A percentile compares a stretch with the other conserved stretches of the same genome.
phyloP scores from a whole-genome alignment of 2,797 vertebrate genomes.

The Chelon labrosus region DNA sequence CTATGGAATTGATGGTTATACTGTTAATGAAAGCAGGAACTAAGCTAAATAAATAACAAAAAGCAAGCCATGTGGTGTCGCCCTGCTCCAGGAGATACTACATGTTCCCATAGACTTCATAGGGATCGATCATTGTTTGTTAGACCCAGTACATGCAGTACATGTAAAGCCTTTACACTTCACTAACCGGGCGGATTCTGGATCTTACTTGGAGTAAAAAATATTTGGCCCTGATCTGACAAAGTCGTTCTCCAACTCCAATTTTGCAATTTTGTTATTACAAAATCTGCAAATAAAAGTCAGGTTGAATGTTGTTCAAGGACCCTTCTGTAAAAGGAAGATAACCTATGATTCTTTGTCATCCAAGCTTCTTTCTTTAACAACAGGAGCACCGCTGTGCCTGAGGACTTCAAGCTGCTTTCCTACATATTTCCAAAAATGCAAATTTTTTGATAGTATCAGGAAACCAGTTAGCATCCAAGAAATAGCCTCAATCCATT shows the following conservation, averaged over 20 bases:
- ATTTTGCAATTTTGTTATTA: background rate
- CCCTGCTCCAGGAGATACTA: too few species aligned
- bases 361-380: conserved; percentile 2
- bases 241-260: background rate
- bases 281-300: background rate
- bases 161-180: background rate
- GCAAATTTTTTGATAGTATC: conserved; percentile 33
- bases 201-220: background rate
- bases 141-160: too few species aligned
- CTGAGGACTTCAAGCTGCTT: conserved; percentile 1
- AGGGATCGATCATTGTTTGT: too few species aligned
- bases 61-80: too few species aligned
- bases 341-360: conserved; percentile 3
- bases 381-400: background rate
- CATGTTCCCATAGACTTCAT: too few species aligned
- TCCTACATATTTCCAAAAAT: conserved; percentile 14
- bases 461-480: conserved; percentile 33
- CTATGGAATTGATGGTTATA: background rate
- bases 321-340: background rate
- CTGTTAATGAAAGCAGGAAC: background rate
- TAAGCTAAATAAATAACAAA: too few species aligned
- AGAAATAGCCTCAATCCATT: conserved; percentile 7
- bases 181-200: background rate
- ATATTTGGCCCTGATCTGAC: background rate
- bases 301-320: background rate